Conservation (phyloP, 2,888 invertebrate genomes). For the Stenchaetothrips biformis region DNA sequence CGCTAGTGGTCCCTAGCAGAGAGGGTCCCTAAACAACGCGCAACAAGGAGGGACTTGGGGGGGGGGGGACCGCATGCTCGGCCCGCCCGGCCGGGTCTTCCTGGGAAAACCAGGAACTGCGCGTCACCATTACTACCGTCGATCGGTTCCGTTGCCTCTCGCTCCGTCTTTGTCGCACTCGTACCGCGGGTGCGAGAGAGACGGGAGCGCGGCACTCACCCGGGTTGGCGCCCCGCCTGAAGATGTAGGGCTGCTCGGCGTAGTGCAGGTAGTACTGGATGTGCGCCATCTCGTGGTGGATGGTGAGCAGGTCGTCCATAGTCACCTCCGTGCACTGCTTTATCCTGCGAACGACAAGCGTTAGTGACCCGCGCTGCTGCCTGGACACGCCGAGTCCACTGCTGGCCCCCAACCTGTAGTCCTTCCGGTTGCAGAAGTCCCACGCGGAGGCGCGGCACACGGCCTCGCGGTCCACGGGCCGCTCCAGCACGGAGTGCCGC, state of each 20-base stretch:
- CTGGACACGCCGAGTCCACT: not conserved
- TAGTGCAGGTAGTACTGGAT: slow-evolving; percentile 77
- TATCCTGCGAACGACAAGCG: slow-evolving; percentile 54
- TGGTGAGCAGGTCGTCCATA: slow-evolving; percentile 69
- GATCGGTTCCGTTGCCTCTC: not conserved
- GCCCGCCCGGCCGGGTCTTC: no score
- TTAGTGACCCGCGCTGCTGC: not conserved
- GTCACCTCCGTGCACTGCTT: slow-evolving; percentile 77
- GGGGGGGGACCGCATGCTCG: slow-evolving; percentile 30
- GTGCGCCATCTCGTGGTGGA: slow-evolving; percentile 81
- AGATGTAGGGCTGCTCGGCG: slow-evolving; percentile 66
- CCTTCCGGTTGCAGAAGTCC: slow-evolving; percentile 79
- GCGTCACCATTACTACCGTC: no score
- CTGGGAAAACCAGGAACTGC: not conserved
- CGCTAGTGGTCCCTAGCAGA: no score
- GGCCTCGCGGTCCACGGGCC: slow-evolving; percentile 64
- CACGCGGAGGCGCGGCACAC: slow-evolving; percentile 75
- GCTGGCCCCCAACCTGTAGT: slow-evolving; percentile 60
- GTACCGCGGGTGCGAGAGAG: no score
- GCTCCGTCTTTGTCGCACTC: no score
- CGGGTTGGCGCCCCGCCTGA: slow-evolving; percentile 76
- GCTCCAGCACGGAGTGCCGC: slow-evolving; percentile 72
- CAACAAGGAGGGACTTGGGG: not conserved
- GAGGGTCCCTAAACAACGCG: no score
- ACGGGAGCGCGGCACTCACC: slow-evolving; percentile 50